phyloP scores from a whole-genome alignment of 1,140 invertebrate genomes.

The Zaprionus gabonicus region DNA sequence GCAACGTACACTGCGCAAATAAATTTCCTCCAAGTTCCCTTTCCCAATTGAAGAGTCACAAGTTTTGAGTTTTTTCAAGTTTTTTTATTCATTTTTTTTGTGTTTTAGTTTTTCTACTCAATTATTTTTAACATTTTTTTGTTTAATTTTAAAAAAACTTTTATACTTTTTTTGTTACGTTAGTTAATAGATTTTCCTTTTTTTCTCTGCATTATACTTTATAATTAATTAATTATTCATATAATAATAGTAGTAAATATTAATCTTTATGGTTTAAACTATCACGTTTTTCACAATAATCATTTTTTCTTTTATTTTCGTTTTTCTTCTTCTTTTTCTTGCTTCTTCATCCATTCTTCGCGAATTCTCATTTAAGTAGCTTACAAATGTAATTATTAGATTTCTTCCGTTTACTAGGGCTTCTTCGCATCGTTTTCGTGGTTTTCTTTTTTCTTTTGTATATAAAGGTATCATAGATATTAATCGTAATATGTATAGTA shows the following conservation, averaged over 20 bases:
- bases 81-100: constrained; percentile 82
- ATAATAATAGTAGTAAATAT: constrained; percentile 83
- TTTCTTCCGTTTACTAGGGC: constrained; percentile 40
- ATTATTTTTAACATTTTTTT: constrained; percentile 83
- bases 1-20: not conserved
- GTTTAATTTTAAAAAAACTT: constrained; percentile 74
- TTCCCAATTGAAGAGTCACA: not conserved
- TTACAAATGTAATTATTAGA: constrained; percentile 69
- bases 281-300: constrained; percentile 82
- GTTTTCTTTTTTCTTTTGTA: constrained; percentile 38
- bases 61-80: constrained; percentile 70
- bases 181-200: constrained; percentile 71
- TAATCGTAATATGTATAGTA: constrained; percentile 57
- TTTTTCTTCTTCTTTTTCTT: constrained; percentile 45
- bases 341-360: constrained; percentile 39
- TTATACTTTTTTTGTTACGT: constrained; percentile 78
- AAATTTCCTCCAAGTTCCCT: not conserved
- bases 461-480: constrained; percentile 48
- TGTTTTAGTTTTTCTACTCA: constrained; percentile 80
- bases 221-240: constrained; percentile 82
- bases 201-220: constrained; percentile 53
- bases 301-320: constrained; percentile 55
- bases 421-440: constrained; percentile 58
- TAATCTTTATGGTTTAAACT: constrained; percentile 83
- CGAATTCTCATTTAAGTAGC: constrained; percentile 75